A percentile compares a stretch with the other conserved stretches of the same genome.
Evolutionary conservation across 23 tunicate genomes (phyloP).

Genomic region (Oikopleura dioica): DNA sequence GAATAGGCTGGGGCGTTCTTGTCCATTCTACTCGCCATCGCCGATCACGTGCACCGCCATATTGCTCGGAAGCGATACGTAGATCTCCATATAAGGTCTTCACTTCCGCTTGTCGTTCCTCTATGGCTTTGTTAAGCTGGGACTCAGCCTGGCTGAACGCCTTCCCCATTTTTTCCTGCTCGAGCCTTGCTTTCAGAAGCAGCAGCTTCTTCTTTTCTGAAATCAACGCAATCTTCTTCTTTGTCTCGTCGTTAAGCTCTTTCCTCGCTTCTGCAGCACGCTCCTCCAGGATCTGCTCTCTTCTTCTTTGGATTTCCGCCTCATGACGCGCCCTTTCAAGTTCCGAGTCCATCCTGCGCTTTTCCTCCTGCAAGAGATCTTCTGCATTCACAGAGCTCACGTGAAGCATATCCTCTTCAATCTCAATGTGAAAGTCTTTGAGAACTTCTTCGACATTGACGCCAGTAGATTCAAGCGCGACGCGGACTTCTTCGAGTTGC

Average conservation of each 20-base stretch:
- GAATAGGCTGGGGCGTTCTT: slow-evolving; percentile 91
- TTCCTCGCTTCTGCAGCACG: neutral
- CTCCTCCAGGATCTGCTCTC: neutral
- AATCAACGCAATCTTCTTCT: neutral
- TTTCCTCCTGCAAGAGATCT: neutral
- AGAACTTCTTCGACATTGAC: neutral
- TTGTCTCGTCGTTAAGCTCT: neutral
- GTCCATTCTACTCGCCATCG: slow-evolving; percentile 12
- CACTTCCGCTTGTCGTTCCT: slow-evolving; percentile 57
- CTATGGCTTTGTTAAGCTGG: slow-evolving; percentile 30
- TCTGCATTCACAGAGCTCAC: neutral
- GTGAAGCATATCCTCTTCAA: neutral
- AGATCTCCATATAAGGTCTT: slow-evolving; percentile 74
- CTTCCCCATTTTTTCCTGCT: slow-evolving; percentile 36
- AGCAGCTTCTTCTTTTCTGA: neutral
- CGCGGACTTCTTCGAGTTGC: neutral
- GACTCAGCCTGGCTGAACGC: slow-evolving; percentile 57
- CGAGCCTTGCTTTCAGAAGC: neutral
- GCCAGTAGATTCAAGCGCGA: neutral
- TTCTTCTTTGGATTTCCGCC: neutral
- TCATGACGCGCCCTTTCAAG: neutral
- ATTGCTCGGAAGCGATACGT: slow-evolving; percentile 42
- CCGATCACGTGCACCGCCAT: slow-evolving; percentile 23
- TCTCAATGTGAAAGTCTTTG: neutral
- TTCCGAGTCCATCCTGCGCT: neutral